A percentile compares a stretch with the other conserved stretches of the same genome.
Conservation (phyloP, 92 coral and sea anemone genomes). For the Zoanthus sansibaricus region DNA sequence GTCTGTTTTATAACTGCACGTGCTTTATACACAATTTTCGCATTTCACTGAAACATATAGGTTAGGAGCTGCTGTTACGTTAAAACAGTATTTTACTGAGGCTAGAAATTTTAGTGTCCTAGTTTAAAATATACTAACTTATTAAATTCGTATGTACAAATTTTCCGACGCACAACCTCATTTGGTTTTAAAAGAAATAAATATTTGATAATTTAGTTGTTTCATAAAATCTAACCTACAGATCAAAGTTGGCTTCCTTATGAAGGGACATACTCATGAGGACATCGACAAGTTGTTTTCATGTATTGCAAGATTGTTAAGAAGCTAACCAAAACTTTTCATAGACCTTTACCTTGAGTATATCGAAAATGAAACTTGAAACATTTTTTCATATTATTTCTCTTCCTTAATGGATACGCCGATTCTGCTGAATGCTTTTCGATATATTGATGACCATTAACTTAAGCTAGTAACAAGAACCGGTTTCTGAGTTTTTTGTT, state of each 20-base stretch:
- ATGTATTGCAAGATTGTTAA: neutral
- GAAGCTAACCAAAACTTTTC: neutral
- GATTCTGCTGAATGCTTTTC: too few species aligned
- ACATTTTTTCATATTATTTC: neutral
- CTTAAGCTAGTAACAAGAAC: too few species aligned
- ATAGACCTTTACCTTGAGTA: neutral
- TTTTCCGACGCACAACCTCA: neutral
- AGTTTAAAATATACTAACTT: neutral
- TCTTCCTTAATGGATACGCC: too few species aligned
- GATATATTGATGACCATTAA: too few species aligned
- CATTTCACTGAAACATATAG: neutral
- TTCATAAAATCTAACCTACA: neutral
- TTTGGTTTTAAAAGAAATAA: too few species aligned
- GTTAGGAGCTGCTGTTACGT: neutral
- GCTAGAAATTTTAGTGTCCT: neutral
- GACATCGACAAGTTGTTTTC: constrained; percentile 13
- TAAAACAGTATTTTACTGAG: neutral
- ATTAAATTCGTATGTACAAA: too few species aligned
- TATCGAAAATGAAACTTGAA: neutral
- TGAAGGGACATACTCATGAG: neutral
- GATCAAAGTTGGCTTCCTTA: constrained; percentile 6
- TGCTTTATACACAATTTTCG: too few species aligned
- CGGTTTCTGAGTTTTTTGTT: too few species aligned
- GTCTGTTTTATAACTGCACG: too few species aligned
- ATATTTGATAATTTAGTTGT: neutral